These are phyloP conservation scores for Nyctibius bracteatus DNA, from an alignment of 2,113 vertebrate species.

Conservation along the genomic window DNA sequence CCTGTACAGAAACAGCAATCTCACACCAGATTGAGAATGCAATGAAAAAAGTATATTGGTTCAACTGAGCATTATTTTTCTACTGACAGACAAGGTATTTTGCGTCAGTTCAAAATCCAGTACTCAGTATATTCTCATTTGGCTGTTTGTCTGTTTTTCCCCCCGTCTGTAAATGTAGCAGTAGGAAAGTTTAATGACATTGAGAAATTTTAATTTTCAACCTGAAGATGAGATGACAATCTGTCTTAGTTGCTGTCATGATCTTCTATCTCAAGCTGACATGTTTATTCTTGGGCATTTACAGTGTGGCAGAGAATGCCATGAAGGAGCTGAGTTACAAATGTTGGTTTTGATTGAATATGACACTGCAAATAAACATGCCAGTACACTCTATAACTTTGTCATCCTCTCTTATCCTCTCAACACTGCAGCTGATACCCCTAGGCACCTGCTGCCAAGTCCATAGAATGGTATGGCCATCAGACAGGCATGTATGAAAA, in stretches of 20 bases:
- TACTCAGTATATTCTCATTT: not conserved
- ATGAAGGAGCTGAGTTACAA: conserved; percentile 35
- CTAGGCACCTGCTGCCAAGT: not conserved
- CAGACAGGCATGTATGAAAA: not conserved
- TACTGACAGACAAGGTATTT: not conserved
- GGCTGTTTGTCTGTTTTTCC: not conserved
- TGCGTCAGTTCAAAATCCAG: conserved; percentile 7
- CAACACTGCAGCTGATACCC: not conserved
- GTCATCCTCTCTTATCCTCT: not conserved
- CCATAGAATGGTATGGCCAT: not conserved
- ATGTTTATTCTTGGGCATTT: conserved; percentile 60
- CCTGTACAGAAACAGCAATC: not conserved
- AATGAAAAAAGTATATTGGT: not conserved
- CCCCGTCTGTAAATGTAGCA: not conserved
- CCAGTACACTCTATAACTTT: not conserved
- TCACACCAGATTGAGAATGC: not conserved
- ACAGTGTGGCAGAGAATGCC: conserved; percentile 8
- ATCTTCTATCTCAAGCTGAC: conserved; percentile 42
- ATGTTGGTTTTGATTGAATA: conserved; percentile 58
- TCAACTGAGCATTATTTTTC: not conserved
- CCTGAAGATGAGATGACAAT: conserved; percentile 19
- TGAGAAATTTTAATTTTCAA: conserved; percentile 47
- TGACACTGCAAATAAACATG: conserved; percentile 64
- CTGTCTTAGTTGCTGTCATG: conserved; percentile 17
- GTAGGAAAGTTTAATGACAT: conserved; percentile 15